phyloP scores from a whole-genome alignment of 2,113 vertebrate genomes.

The Phainopepla nitens region DNA sequence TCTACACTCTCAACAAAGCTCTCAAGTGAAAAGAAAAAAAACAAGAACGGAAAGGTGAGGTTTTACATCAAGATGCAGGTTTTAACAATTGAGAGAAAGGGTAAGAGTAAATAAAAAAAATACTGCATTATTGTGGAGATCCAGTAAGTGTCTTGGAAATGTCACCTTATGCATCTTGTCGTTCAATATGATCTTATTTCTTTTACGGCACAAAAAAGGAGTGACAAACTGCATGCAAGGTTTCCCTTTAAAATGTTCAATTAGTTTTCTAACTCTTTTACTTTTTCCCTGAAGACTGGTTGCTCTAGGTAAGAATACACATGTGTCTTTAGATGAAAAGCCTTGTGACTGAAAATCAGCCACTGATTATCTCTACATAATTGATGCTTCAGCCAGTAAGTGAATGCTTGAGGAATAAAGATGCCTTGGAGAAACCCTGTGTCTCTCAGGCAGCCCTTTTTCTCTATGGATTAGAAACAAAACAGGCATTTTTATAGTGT shows the following conservation, averaged over 20 bases:
- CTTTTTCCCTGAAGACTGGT: neutral
- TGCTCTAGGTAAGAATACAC: slow-evolving; percentile 4
- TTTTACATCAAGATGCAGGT: neutral
- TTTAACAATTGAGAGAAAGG: neutral
- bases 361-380: neutral
- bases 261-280: neutral
- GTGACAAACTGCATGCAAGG: neutral
- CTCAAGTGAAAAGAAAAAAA: neutral
- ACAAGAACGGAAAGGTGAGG: neutral
- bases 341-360: slow-evolving; percentile 31
- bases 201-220: neutral
- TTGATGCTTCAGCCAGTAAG: slow-evolving; percentile 17
- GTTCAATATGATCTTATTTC: neutral
- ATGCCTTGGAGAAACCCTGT: neutral
- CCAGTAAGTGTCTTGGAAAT: neutral
- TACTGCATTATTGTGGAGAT: neutral
- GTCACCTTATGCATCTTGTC: neutral
- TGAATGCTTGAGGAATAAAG: neutral
- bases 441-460: neutral
- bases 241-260: neutral
- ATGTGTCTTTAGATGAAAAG: neutral
- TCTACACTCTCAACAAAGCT: neutral
- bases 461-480: slow-evolving; percentile 23
- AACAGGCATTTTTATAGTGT: neutral
- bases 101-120: neutral